Percentiles rank a stretch among this genome's conserved stretches.
These are phyloP conservation scores for Characodon lateralis DNA, from an alignment of 2,797 vertebrate genomes.

Conservation along the genomic window DNA sequence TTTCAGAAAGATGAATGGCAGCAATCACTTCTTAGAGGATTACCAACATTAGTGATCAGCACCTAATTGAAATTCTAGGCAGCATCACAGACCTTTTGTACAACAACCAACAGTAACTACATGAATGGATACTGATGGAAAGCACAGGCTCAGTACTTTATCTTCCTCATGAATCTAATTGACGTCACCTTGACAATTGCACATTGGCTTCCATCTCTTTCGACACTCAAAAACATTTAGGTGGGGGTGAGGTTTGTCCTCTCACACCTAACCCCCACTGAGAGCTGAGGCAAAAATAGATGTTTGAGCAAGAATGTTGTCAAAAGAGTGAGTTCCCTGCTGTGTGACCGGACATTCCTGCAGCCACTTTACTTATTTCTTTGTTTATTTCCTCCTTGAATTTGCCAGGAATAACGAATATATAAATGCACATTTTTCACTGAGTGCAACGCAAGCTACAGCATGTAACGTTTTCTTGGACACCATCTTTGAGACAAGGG, in stretches of 20 bases:
- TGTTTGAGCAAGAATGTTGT: constrained; percentile 3
- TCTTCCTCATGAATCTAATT: constrained; percentile 9
- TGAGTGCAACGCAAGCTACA: not conserved
- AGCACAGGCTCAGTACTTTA: not conserved
- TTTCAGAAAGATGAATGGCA: constrained; percentile 6
- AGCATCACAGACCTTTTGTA: not conserved
- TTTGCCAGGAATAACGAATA: not conserved
- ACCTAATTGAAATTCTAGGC: constrained; percentile 3
- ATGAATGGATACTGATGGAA: constrained; percentile 1
- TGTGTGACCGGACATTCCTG: not conserved
- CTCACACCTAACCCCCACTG: constrained; percentile 15
- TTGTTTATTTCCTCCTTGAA: constrained; percentile 3
- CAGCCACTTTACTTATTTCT: not conserved
- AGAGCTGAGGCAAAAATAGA: constrained; percentile 38
- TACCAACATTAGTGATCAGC: not conserved
- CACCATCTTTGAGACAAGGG: constrained; percentile 13
- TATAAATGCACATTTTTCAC: not conserved
- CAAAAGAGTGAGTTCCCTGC: constrained; percentile 15
- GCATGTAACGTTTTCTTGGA: constrained; percentile 1
- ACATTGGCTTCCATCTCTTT: not conserved
- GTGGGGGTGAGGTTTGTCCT: not conserved
- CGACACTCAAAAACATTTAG: not conserved
- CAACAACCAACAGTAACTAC: not conserved
- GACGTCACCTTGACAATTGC: not conserved
- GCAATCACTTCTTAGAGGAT: not conserved